These are phyloP conservation scores for Semotilus atromaculatus DNA, from an alignment of 2,797 vertebrate species.

Conservation along the genomic window DNA sequence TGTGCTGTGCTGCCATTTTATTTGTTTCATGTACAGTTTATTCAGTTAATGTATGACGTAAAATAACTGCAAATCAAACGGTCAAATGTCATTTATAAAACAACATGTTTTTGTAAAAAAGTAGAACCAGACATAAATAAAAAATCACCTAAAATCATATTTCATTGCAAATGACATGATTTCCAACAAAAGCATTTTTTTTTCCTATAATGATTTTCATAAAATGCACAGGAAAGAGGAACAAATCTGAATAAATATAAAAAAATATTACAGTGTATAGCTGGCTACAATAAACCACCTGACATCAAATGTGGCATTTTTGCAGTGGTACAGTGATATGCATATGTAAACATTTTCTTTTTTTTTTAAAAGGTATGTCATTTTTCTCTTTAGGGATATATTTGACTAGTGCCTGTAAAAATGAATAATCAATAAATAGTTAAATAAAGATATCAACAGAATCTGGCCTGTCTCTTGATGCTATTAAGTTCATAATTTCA, in stretches of 20 bases:
- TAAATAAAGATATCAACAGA: constrained; percentile 54
- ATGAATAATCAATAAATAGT: constrained; percentile 57
- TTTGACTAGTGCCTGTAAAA: constrained; percentile 81
- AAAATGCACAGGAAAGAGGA: constrained; percentile 24
- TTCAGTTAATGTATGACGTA: constrained; percentile 34
- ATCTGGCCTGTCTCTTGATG: constrained; percentile 51
- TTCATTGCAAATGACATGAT: constrained; percentile 11
- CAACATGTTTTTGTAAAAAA: not conserved
- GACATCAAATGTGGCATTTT: constrained; percentile 70
- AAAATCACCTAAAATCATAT: constrained; percentile 64
- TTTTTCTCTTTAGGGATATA: constrained; percentile 83
- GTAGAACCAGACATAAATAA: not conserved
- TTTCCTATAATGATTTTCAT: not conserved
- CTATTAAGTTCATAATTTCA: constrained; percentile 80
- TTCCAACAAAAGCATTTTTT: not conserved
- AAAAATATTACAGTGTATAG: constrained; percentile 62
- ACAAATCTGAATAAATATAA: constrained; percentile 22
- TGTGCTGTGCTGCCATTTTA: constrained; percentile 78
- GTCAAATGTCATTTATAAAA: constrained; percentile 14
- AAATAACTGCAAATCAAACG: constrained; percentile 16
- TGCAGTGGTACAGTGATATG: constrained; percentile 89
- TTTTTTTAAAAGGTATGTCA: constrained; percentile 28
- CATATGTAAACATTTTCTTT: constrained; percentile 96
- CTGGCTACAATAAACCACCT: constrained; percentile 38
- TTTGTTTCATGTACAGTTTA: constrained; percentile 30